Base-by-base conservation (phyloP, 2,888 invertebrate species). In the Aethes cnicana region DNA sequence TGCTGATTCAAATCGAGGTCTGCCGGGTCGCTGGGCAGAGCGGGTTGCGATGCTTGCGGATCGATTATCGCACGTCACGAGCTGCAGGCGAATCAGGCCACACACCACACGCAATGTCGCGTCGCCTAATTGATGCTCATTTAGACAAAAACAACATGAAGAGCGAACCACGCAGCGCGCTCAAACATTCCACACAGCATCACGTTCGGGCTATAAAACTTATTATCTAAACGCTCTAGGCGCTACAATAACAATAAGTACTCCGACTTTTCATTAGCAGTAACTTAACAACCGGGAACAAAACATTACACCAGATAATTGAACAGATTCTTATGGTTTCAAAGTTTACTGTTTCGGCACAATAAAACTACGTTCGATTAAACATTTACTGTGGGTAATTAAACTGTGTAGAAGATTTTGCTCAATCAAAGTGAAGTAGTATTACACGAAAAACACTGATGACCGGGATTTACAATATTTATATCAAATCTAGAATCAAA, bases 1-100 rank as follows among this genome's bases (percentile, higher is more conserved):
- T 78, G 70, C 81, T 78, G 82, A 84, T 84, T 84, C 74, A 77
- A 77, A 84, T 84, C 79, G 83, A 81, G 81, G 82, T 77, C 72
- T 81, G 66, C 68, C 73, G 72, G 77, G 77, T 79, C 78, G 79
- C 63, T 67, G 66, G 67, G 67, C 69, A 71, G 66, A 67, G 67
- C 68, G 62, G 68, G 74, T 69, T 72, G 69, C 67, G 70, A 74
- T 70, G 68, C 72, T 74, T 64, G 69, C 65, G 71, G 69, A 75
- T 80, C 76, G 75, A 82, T 77, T 73, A 77, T 65, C 66, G 68
- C 62, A 57, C 69, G 64, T 72, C 72, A 76, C 74, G 74, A 78
- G 74, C 68, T 70, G 54, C 57, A 53, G 41, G 56, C 47, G 59
- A 61, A 61, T 59, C 58, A 54, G 60, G 57, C 54, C 60, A 61